Conservation (phyloP, 1,140 invertebrate species). For the Uloborus diversus region DNA sequence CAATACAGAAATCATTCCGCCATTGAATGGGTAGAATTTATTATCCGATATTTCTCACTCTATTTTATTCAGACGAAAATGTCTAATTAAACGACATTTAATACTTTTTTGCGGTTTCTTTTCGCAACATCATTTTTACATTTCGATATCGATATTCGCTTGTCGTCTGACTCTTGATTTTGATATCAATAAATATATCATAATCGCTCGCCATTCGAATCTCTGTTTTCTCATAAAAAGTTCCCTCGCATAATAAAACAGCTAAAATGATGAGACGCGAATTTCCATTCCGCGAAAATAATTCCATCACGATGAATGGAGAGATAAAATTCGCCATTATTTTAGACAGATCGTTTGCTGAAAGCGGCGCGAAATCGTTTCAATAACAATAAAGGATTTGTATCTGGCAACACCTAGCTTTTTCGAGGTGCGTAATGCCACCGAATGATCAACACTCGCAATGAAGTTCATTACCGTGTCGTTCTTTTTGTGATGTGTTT, state of each 20-base stretch:
- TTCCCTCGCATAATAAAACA: constrained; percentile 31
- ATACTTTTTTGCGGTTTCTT: neutral
- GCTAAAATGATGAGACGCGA: constrained; percentile 10
- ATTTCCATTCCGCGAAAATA: constrained; percentile 45
- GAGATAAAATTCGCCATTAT: constrained; percentile 35
- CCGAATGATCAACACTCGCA: constrained; percentile 14
- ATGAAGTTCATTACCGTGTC: constrained; percentile 45
- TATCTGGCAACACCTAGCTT: constrained; percentile 39
- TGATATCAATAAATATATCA: constrained; percentile 31
- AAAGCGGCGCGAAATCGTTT: neutral
- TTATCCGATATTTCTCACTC: neutral
- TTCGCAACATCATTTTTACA: constrained; percentile 10
- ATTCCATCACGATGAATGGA: constrained; percentile 37
- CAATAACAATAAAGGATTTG: constrained; percentile 44
- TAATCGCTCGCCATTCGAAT: constrained; percentile 25
- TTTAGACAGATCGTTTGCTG: constrained; percentile 11
- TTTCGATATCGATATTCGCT: constrained; percentile 26
- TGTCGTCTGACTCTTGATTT: constrained; percentile 29
- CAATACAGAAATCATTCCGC: neutral
- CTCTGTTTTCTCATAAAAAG: constrained; percentile 48
- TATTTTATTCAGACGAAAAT: neutral
- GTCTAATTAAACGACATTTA: neutral
- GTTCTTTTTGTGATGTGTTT: neutral
- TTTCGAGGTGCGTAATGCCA: constrained; percentile 20
- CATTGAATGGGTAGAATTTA: neutral